These are phyloP conservation scores for Procambarus virginalis DNA, from an alignment of 1,140 invertebrate genomes.

Conservation along the genomic window DNA sequence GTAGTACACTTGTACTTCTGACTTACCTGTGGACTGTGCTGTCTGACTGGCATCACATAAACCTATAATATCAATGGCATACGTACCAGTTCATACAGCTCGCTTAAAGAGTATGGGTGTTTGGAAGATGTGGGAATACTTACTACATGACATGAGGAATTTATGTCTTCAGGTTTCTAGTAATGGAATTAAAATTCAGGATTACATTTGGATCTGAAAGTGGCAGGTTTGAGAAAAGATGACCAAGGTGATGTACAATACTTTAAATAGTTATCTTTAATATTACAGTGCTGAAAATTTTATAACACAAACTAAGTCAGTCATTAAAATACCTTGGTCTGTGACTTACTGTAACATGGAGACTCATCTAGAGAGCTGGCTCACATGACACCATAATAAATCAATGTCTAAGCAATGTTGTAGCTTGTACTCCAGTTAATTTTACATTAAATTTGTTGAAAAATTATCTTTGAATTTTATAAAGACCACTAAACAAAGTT, in stretches of 20 bases:
- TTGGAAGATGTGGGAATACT: slow-evolving; percentile 43
- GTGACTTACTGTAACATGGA: slow-evolving; percentile 66
- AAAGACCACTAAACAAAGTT: no score
- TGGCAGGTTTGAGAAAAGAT: slow-evolving; percentile 12
- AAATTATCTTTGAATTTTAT: no score
- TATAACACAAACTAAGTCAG: slow-evolving; percentile 31
- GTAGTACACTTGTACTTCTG: neutral
- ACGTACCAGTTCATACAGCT: slow-evolving; percentile 37
- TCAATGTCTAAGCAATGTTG: neutral
- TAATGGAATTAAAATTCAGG: slow-evolving; percentile 56
- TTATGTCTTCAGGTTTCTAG: slow-evolving; percentile 59
- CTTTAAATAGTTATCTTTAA: neutral
- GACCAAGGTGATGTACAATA: neutral
- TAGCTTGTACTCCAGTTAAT: no score
- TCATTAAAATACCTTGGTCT: slow-evolving; percentile 44
- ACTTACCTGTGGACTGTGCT: slow-evolving; percentile 2
- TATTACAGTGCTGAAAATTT: slow-evolving; percentile 30
- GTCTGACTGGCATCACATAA: neutral
- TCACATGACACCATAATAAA: slow-evolving; percentile 40
- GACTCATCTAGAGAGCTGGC: slow-evolving; percentile 42
- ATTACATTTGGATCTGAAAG: slow-evolving; percentile 42
- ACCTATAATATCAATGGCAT: slow-evolving; percentile 8
- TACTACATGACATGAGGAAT: slow-evolving; percentile 52
- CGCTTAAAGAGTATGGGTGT: neutral
- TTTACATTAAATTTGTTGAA: no score